Conservation (phyloP, 2,113 vertebrate genomes). For the Balaenoptera acutorostrata region DNA sequence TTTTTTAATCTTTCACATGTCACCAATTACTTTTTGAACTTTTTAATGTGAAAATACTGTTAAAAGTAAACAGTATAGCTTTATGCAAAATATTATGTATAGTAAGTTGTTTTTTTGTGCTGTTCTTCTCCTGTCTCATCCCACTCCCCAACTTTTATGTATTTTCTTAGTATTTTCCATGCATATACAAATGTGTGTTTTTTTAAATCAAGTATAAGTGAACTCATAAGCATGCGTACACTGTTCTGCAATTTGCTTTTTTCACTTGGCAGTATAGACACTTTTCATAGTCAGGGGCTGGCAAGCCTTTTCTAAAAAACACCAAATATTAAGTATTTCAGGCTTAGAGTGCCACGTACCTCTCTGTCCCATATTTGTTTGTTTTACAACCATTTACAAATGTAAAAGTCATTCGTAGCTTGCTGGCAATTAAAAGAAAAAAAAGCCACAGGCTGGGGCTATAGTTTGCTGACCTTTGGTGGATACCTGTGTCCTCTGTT, state of each 20-base stretch:
- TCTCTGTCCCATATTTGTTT: neutral
- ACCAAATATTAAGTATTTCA: neutral
- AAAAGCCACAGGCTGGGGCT: neutral
- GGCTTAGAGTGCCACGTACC: neutral
- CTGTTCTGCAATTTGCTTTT: neutral
- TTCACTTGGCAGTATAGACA: neutral
- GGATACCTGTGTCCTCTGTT: neutral
- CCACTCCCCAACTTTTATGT: neutral
- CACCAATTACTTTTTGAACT: neutral
- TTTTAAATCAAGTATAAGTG: neutral
- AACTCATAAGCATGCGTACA: neutral
- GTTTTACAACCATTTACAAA: neutral
- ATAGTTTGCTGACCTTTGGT: neutral
- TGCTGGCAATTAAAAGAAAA: neutral
- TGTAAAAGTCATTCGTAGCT: neutral
- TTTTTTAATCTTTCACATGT: neutral
- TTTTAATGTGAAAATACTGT: neutral
- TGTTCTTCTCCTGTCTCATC: neutral
- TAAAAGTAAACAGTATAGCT: neutral
- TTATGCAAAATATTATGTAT: neutral
- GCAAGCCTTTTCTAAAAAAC: neutral
- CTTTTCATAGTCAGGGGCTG: neutral
- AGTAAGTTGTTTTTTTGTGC: neutral
- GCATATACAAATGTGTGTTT: neutral
- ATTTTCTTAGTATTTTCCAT: conserved; percentile 6